phyloP scores from a whole-genome alignment of 1,140 invertebrate species.

The Orius insidiosus region DNA sequence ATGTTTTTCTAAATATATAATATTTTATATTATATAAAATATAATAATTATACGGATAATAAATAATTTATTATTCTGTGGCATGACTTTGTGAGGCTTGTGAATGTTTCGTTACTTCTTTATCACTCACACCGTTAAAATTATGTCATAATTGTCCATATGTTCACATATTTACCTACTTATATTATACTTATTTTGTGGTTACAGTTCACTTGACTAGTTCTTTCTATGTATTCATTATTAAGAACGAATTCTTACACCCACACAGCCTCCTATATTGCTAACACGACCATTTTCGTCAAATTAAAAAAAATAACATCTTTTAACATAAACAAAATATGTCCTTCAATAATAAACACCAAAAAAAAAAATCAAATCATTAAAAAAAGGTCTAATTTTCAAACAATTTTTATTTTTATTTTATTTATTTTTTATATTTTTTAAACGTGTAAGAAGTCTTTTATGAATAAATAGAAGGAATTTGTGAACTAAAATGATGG shows the following conservation, averaged over 20 bases:
- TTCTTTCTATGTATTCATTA: slow-evolving; percentile 16
- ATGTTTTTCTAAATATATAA: background rate
- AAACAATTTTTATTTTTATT: too few species aligned
- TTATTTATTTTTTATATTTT: too few species aligned
- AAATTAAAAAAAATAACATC: background rate
- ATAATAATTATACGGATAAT: too few species aligned
- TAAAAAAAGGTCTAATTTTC: too few species aligned
- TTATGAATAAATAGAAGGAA: slow-evolving; percentile 16
- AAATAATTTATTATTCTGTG: too few species aligned
- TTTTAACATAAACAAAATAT: background rate
- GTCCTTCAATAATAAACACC: slow-evolving; percentile 2
- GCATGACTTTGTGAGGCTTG: slow-evolving; percentile 10
- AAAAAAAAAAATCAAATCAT: too few species aligned
- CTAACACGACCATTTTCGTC: background rate
- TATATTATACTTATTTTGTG: slow-evolving; percentile 11
- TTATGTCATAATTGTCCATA: slow-evolving; percentile 8
- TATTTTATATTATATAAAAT: background rate
- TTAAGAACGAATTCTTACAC: slow-evolving; percentile 14
- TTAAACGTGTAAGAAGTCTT: slow-evolving; percentile 16
- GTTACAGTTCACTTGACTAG: slow-evolving; percentile 7
- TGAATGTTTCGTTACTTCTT: slow-evolving; percentile 12
- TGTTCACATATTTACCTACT: too few species aligned
- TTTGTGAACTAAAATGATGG: slow-evolving; percentile 1
- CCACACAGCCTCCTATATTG: slow-evolving; percentile 6
- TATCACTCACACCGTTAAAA: slow-evolving; percentile 11